Evolutionary conservation across 1,140 invertebrate genomes (phyloP).

Genomic region (Caenorhabditis tropicalis): DNA sequence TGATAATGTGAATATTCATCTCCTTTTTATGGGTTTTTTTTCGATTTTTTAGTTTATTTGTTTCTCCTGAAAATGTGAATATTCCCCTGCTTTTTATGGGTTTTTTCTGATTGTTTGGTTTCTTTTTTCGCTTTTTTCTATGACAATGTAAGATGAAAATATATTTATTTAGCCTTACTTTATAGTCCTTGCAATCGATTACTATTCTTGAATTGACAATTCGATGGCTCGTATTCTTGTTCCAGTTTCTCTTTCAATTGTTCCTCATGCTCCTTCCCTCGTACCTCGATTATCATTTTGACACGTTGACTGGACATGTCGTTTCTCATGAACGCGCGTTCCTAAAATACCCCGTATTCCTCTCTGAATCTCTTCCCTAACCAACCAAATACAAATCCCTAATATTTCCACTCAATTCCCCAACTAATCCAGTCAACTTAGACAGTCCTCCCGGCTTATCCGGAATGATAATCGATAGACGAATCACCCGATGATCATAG

Average conservation of each 20-base stretch:
- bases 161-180: too few relatives aligned
- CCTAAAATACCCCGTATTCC: slow-evolving; percentile 79
- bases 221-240: not conserved
- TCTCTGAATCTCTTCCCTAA: not conserved
- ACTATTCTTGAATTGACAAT: slow-evolving; percentile 20
- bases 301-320: slow-evolving; percentile 81
- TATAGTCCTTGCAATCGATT: not conserved
- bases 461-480: slow-evolving; percentile 82
- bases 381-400: slow-evolving; percentile 55
- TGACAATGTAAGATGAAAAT: too few relatives aligned
- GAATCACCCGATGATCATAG: slow-evolving; percentile 80
- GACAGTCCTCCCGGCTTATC: slow-evolving; percentile 85
- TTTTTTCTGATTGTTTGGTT: too few relatives aligned
- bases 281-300: slow-evolving; percentile 83
- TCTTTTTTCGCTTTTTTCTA: too few relatives aligned
- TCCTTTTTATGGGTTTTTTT: too few relatives aligned
- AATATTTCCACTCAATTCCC: slow-evolving; percentile 79
- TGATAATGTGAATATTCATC: too few relatives aligned
- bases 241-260: slow-evolving; percentile 46
- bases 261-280: slow-evolving; percentile 79
- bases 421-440: slow-evolving; percentile 82
- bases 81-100: too few relatives aligned
- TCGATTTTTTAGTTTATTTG: too few relatives aligned
- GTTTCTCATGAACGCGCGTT: slow-evolving; percentile 85
- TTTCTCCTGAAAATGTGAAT: too few relatives aligned